Evolutionary conservation across 2,113 vertebrate genomes (phyloP).

Genomic region (Panthera tigris): DNA sequence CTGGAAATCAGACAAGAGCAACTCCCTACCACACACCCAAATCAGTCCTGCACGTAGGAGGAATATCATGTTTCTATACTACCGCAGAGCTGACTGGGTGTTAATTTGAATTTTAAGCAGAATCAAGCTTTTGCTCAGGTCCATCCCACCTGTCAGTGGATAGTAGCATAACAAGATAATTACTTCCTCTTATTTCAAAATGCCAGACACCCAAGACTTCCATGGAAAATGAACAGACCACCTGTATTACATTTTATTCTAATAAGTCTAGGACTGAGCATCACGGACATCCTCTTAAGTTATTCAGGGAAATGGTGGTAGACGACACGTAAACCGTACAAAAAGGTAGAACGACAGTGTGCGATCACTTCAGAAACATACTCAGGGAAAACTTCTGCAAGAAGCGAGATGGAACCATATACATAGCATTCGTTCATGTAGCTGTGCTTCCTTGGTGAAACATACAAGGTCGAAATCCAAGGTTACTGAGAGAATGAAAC

Average conservation of each 20-base stretch:
- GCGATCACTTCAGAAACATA: background rate
- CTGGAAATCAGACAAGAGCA: background rate
- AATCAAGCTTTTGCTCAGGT: conserved; percentile 35
- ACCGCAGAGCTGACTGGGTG: background rate
- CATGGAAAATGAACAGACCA: conserved; percentile 43
- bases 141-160: conserved; percentile 27
- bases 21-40: background rate
- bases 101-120: conserved; percentile 64
- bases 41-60: background rate
- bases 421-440: background rate
- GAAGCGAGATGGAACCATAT: background rate
- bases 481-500: background rate
- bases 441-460: background rate
- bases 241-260: conserved; percentile 43
- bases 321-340: background rate
- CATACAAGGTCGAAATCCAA: conserved; percentile 18
- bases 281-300: background rate
- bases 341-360: background rate
- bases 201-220: conserved; percentile 54
- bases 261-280: background rate
- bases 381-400: background rate
- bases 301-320: background rate
- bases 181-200: conserved; percentile 66
- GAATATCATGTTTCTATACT: background rate
- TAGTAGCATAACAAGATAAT: conserved; percentile 43